These are phyloP conservation scores for Cheilosia soror DNA, from an alignment of 2,888 invertebrate species.

Conservation along the genomic window DNA sequence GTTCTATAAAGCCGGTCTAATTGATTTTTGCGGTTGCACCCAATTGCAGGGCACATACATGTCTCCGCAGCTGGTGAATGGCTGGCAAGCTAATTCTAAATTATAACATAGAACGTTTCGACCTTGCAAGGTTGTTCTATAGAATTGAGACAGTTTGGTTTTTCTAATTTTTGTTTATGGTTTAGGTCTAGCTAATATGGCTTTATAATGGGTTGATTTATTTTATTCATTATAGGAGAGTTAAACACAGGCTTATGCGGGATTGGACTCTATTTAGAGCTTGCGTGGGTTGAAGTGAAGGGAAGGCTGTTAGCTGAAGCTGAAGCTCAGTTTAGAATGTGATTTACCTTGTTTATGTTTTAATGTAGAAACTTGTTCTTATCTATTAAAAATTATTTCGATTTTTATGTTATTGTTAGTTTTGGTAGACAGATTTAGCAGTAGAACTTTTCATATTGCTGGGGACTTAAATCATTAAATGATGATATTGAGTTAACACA, in stretches of 20 bases:
- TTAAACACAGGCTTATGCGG: neutral
- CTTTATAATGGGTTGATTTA: slow-evolving; percentile 24
- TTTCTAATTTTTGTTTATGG: slow-evolving; percentile 9
- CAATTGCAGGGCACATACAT: slow-evolving; percentile 31
- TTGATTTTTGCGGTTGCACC: slow-evolving; percentile 68
- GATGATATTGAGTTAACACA: no score
- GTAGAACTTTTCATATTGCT: no score
- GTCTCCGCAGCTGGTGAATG: slow-evolving; percentile 40
- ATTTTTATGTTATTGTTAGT: no score
- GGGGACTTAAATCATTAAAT: no score
- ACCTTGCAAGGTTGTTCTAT: slow-evolving; percentile 69
- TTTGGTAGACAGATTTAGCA: no score
- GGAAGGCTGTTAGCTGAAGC: neutral
- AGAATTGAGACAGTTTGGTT: slow-evolving; percentile 23
- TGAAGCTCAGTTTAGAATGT: no score
- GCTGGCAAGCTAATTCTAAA: slow-evolving; percentile 44
- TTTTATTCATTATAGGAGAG: slow-evolving; percentile 11
- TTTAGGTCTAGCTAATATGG: slow-evolving; percentile 19
- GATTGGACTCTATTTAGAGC: neutral
- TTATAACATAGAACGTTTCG: slow-evolving; percentile 54
- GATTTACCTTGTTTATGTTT: no score
- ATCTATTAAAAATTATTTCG: no score
- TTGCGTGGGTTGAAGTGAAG: slow-evolving; percentile 30
- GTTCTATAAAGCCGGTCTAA: slow-evolving; percentile 64
- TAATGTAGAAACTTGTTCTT: no score